Conservation (phyloP, 1,140 invertebrate species). For the Euwallacea similis region DNA sequence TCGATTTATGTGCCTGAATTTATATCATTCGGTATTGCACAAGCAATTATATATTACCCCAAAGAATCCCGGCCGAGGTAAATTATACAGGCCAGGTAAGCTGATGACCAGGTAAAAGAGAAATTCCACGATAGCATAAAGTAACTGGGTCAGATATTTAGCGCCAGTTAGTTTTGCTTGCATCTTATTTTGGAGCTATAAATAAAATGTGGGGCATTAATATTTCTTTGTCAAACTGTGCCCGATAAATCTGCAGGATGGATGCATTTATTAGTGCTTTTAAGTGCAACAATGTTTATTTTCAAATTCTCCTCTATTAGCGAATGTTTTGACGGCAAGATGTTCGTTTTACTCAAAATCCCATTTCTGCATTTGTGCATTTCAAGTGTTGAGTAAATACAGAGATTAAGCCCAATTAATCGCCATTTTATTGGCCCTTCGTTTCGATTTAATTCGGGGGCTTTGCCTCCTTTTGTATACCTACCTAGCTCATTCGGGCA, state of each 20-base stretch:
- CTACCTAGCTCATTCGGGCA: too few species aligned
- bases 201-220: constrained; percentile 33
- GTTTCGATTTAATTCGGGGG: too few species aligned
- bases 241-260: constrained; percentile 15
- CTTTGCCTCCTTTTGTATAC: too few species aligned
- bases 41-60: constrained; percentile 24
- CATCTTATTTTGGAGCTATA: constrained; percentile 19
- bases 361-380: too few species aligned
- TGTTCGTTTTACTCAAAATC: too few species aligned
- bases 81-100: constrained; percentile 1
- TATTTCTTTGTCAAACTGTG: constrained; percentile 33
- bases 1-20: constrained; percentile 9
- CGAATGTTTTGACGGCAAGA: too few species aligned
- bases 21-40: constrained; percentile 21
- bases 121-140: constrained; percentile 14
- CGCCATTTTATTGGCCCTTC: too few species aligned
- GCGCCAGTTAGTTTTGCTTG: constrained; percentile 18
- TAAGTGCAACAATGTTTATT: constrained; percentile 19
- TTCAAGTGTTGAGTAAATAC: too few species aligned
- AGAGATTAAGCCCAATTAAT: too few species aligned
- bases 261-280: constrained; percentile 18
- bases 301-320: not conserved
- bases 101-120: constrained; percentile 19
- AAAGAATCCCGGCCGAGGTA: constrained; percentile 13
- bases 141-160: constrained; percentile 26